A percentile compares a stretch with the other conserved stretches of the same genome.
phyloP scores from a whole-genome alignment of 2,797 vertebrate genomes.

The Sebastes minor region DNA sequence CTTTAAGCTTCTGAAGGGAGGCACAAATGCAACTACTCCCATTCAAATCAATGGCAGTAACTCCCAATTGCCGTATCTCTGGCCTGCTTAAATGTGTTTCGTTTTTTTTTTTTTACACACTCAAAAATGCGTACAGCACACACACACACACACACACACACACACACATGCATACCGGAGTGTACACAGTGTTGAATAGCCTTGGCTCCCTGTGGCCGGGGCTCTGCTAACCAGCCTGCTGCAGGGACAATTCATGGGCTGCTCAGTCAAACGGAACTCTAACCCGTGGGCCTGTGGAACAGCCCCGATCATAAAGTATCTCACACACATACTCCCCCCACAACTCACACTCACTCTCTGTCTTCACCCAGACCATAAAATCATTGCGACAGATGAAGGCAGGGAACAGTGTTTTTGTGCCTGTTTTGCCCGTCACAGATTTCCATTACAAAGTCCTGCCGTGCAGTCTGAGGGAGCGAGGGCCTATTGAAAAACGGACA shows the following conservation, averaged over 20 bases:
- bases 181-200: slow-evolving; percentile 29
- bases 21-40: slow-evolving; percentile 59
- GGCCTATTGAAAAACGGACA: slow-evolving; percentile 72
- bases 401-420: slow-evolving; percentile 76
- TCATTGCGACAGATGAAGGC: slow-evolving; percentile 77
- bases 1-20: slow-evolving; percentile 71
- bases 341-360: slow-evolving; percentile 43
- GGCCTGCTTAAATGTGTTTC: slow-evolving; percentile 51
- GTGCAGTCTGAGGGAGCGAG: slow-evolving; percentile 69
- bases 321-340: slow-evolving; percentile 33
- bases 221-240: slow-evolving; percentile 63
- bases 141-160: no score
- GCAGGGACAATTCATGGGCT: slow-evolving; percentile 68
- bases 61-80: slow-evolving; percentile 65
- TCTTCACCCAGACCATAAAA: slow-evolving; percentile 72
- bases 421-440: slow-evolving; percentile 76
- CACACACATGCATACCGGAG: background rate
- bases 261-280: slow-evolving; percentile 72
- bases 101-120: slow-evolving; percentile 46
- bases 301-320: slow-evolving; percentile 68
- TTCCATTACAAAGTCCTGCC: slow-evolving; percentile 82
- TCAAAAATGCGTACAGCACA: background rate
- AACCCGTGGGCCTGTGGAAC: slow-evolving; percentile 69
- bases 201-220: slow-evolving; percentile 41
- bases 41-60: slow-evolving; percentile 69